Conservation (phyloP, 2,797 vertebrate species). For the Streptopelia turtur region DNA sequence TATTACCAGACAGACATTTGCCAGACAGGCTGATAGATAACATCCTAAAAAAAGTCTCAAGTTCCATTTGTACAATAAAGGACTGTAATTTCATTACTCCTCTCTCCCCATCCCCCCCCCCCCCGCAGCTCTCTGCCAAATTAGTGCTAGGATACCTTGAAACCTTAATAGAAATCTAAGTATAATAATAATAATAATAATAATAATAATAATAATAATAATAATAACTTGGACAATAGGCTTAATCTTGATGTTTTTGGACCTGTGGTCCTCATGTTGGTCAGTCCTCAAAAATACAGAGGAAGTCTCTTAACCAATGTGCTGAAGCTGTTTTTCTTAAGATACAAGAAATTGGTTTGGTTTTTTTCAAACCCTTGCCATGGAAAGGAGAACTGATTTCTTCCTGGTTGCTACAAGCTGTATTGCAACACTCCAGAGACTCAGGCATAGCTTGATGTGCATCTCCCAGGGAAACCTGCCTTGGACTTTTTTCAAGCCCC, state of each 20-base stretch:
- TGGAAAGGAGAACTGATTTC: constrained; percentile 42
- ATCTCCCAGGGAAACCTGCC: constrained; percentile 56
- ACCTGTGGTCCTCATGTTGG: neutral
- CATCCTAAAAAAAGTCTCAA: constrained; percentile 61
- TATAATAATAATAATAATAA: neutral
- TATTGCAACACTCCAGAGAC: constrained; percentile 1
- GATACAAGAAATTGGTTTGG: neutral
- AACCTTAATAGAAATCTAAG: neutral
- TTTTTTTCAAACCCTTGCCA: neutral
- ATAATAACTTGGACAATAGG: neutral
- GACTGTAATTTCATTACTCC: constrained; percentile 36
- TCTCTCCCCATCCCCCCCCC: neutral
- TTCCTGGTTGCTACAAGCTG: neutral
- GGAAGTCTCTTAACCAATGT: neutral
- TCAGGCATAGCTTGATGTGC: neutral
- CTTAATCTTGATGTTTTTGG: neutral
- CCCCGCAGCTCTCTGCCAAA: neutral
- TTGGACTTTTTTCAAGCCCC: neutral
- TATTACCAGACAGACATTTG: constrained; percentile 68
- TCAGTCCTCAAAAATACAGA: neutral
- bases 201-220: neutral
- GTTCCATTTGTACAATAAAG: constrained; percentile 31
- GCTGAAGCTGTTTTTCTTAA: neutral
- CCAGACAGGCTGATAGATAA: constrained; percentile 70
- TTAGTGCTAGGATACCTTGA: neutral